Base-by-base conservation (phyloP, 2,797 vertebrate genomes). In the Eidolon dupreanum region DNA sequence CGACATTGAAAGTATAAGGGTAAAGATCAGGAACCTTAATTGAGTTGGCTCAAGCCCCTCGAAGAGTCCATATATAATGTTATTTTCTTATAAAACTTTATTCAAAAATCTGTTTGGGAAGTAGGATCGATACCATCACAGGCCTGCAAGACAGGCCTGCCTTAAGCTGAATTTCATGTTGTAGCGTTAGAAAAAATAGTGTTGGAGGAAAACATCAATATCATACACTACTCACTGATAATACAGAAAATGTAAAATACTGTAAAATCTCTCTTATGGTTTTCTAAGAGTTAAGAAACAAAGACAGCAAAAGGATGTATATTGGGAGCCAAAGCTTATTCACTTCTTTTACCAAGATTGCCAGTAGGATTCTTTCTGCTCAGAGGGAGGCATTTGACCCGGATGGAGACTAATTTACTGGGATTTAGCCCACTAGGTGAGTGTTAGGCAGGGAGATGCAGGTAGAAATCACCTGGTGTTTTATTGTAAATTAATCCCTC, bases 221-320 rank as follows among this genome's bases (percentile, higher is more conserved):
- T 49, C 26, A 15, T 65, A 16, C 3, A 38, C 38, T 13, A 5
- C 43, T 65, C 71, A 46, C 65, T 3, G 43, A 61, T 59, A 28
- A 57, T 36, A 16, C 10, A 20, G 33, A 78, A 59, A n/a, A 61
- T 22, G 61, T 57, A 16, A 88, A 93, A 57, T 41, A n/a, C 82
- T 68, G 46, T 4, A 74, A 46, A 57, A 59, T 28, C 36, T 65
- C 82, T 55, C 36, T 41, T n/a, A 88, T 26, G 46, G 9, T 77
- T 95, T 92, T 77, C 75, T 15, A 36, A 46, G 91, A 88, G 61
- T 85, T 66, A 33, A 74, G 94, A 88, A 33, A 53, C 28, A 68
- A 22, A 46, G 88, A 63, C 19, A 83, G 31, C 12, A 7, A 74
- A 79, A 66, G 73, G 88, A 78, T 41, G 31, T 66, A 16, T 28